A percentile compares a stretch with the other conserved stretches of the same genome.
phyloP scores from a whole-genome alignment of 2,113 vertebrate species.

The Sardina pilchardus region DNA sequence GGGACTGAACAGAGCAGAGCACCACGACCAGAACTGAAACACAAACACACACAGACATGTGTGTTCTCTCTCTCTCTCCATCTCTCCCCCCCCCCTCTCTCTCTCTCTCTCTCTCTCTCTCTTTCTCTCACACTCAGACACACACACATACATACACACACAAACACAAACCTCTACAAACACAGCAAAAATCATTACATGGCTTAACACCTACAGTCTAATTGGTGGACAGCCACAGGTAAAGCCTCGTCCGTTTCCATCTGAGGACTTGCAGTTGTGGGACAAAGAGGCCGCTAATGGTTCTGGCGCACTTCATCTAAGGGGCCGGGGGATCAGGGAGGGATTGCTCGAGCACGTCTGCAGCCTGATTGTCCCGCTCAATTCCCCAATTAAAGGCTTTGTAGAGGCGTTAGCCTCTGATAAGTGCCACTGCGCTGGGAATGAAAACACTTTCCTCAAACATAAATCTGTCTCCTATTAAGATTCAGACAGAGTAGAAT shows the following conservation, averaged over 20 bases:
- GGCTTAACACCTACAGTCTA: background rate
- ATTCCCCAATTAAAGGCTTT: background rate
- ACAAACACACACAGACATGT: background rate
- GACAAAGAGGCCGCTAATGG: background rate
- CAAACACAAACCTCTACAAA: background rate
- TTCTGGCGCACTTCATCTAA: background rate
- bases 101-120: too few species aligned
- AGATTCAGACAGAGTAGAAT: background rate
- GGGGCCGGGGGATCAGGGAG: background rate
- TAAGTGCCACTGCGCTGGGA: background rate
- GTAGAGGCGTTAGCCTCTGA: background rate
- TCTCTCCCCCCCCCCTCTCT: too few species aligned
- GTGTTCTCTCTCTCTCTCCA: background rate
- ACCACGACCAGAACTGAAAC: slow-evolving; percentile 14
- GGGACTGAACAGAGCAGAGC: background rate
- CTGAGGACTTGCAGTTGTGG: background rate
- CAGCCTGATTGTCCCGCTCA: background rate
- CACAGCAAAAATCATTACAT: background rate
- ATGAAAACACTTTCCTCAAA: background rate
- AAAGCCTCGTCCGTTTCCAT: background rate
- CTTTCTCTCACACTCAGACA: slow-evolving; percentile 7
- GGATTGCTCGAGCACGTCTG: background rate
- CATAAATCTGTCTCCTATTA: background rate
- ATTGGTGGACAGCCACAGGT: background rate
- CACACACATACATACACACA: slow-evolving; percentile 11